These are phyloP conservation scores for Taphrorychus bicolor DNA, from an alignment of 2,888 invertebrate species.

Conservation along the genomic window DNA sequence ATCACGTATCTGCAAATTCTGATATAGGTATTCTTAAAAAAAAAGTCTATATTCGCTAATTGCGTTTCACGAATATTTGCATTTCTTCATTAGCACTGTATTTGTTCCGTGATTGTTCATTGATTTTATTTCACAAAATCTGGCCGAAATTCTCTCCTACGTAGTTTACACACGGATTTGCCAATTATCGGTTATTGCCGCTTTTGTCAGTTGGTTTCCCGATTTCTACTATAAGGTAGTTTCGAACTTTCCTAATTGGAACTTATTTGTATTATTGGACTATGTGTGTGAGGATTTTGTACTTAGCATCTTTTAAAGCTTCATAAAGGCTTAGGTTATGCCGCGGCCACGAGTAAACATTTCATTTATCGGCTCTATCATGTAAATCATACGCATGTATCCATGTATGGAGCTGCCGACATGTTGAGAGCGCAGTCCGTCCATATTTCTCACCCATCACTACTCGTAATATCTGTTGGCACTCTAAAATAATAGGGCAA, in stretches of 20 bases:
- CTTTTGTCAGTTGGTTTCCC: background rate
- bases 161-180: slow-evolving; percentile 5
- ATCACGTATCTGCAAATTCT: too few species aligned
- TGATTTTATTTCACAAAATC: slow-evolving; percentile 1
- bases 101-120: background rate
- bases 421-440: background rate
- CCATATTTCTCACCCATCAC: background rate
- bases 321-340: too few species aligned
- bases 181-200: slow-evolving; percentile 8
- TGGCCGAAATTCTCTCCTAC: background rate
- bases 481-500: background rate
- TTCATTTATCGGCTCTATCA: background rate
- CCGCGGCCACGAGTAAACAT: background rate
- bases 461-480: background rate
- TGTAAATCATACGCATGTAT: background rate
- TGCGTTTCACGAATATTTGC: background rate
- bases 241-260: background rate
- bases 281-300: background rate
- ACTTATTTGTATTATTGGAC: background rate
- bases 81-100: background rate
- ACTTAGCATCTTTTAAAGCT: background rate
- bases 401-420: background rate
- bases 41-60: background rate
- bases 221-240: background rate
- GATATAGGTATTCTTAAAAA: background rate